These are phyloP conservation scores for Allacma fusca DNA, from an alignment of 2,888 invertebrate species.

Conservation along the genomic window DNA sequence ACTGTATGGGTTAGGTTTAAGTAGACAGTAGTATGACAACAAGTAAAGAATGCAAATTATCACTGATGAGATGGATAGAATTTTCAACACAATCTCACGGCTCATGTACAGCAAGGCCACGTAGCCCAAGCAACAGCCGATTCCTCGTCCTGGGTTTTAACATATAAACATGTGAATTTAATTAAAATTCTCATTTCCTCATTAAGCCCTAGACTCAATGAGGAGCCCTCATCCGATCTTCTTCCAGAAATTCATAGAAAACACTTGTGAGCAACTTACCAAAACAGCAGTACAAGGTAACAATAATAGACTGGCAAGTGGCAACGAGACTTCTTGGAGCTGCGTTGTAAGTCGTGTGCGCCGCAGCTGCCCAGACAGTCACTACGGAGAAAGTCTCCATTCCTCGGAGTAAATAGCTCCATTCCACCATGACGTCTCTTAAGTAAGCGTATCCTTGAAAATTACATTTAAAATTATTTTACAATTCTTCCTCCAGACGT, in stretches of 20 bases:
- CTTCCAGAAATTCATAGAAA: too few species aligned
- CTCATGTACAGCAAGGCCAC: constrained; percentile 50
- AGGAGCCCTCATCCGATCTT: neutral
- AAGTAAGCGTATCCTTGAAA: constrained; percentile 60
- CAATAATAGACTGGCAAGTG: constrained; percentile 59
- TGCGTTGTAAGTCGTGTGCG: constrained; percentile 57
- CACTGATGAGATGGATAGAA: constrained; percentile 50
- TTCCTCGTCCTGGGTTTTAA: constrained; percentile 54
- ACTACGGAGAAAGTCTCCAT: constrained; percentile 60
- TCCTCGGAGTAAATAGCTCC: constrained; percentile 57
- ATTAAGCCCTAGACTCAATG: neutral
- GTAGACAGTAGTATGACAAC: constrained; percentile 55
- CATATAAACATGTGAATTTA: constrained; percentile 3
- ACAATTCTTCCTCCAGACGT: too few species aligned
- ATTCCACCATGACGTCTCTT: constrained; percentile 48
- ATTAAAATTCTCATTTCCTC: constrained; percentile 13
- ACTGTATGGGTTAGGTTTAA: constrained; percentile 56
- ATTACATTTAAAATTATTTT: neutral
- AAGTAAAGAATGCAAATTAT: constrained; percentile 56
- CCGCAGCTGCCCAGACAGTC: constrained; percentile 58
- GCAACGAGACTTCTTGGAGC: constrained; percentile 59
- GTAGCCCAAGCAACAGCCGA: constrained; percentile 57
- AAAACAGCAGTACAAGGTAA: constrained; percentile 58
- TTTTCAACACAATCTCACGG: constrained; percentile 57
- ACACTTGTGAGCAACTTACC: constrained; percentile 47